Percentiles rank a stretch among this genome's conserved stretches.
Conservation (phyloP, 2,797 vertebrate genomes). For the Acanthopagrus latus region DNA sequence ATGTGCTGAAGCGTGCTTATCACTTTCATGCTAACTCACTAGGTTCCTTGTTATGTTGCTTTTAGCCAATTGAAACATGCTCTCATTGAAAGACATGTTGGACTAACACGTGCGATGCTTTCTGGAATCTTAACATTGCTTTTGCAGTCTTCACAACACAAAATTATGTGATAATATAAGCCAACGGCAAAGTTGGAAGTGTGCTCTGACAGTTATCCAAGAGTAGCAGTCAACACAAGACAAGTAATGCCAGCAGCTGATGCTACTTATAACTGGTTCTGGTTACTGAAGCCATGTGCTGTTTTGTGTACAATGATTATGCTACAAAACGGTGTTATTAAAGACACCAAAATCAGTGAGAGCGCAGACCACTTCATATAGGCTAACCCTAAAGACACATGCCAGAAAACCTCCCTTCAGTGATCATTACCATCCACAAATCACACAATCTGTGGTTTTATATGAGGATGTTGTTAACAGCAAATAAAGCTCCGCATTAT, state of each 20-base stretch:
- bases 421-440: background rate
- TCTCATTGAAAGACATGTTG: background rate
- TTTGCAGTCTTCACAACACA: background rate
- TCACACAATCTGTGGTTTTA: background rate
- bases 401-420: background rate
- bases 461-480: background rate
- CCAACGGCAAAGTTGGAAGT: background rate
- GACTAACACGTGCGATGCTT: background rate
- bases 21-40: background rate
- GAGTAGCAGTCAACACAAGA: background rate
- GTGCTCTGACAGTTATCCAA: background rate
- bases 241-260: background rate
- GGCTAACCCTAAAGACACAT: background rate
- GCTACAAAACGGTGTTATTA: background rate
- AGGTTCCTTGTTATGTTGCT: background rate
- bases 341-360: background rate
- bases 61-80: background rate
- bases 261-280: background rate
- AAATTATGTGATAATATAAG: background rate
- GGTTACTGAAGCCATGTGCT: slow-evolving; percentile 1
- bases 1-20: background rate
- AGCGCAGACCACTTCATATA: no score
- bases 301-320: slow-evolving; percentile 9
- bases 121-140: background rate
- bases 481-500: slow-evolving; percentile 6